Base-by-base conservation (phyloP, 2,797 vertebrate genomes). In the Danio kyathit region DNA sequence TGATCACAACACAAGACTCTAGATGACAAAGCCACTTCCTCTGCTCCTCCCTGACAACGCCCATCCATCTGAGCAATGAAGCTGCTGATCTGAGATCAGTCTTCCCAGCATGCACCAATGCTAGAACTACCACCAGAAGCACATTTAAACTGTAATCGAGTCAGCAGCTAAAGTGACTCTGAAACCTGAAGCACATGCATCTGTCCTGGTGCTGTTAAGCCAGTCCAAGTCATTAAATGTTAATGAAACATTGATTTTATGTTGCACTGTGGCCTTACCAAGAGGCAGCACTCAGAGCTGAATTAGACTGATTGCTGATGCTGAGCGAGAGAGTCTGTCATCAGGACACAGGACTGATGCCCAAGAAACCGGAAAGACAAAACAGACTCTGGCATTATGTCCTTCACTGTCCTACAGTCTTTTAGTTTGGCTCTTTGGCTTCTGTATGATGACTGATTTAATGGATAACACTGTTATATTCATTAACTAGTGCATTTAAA, bases 161-260 rank as follows among this genome's bases (percentile, higher is more conserved):
- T 72, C 66, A 82, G 76, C 72, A 61, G 56, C 75, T 60, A 70
- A 74, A 59, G 66, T 79, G 73, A 83, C 65, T 61, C 74, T 81
- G 80, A 79, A 79, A 81, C 49, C 80, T 75, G 66, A 76, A 87
- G 89, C 90, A 88, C 86, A 86, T 89, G 91, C 93, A 94, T 94
- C 94, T 94, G 93, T 93, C 93, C 89, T 87, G 86, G 89, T 89
- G 89, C 92, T 91, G 93, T 94, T 92, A 94, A 93, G 93, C 87
- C 90, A 91, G 93, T 94, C 90, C 90, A 91, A 90, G 89, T 92
- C 93, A 94, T 94, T 94, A 94, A 91, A 93, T 92, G 93, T 95
- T 95, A 94, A 95, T 93, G 94, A 93, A 92, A 93, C 93, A 94
- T 95, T 94, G 94, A 94, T 95, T 94, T 95, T 94, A 91, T 93